phyloP scores from a whole-genome alignment of 2,113 vertebrate species.

The Cynopterus brachyotis region DNA sequence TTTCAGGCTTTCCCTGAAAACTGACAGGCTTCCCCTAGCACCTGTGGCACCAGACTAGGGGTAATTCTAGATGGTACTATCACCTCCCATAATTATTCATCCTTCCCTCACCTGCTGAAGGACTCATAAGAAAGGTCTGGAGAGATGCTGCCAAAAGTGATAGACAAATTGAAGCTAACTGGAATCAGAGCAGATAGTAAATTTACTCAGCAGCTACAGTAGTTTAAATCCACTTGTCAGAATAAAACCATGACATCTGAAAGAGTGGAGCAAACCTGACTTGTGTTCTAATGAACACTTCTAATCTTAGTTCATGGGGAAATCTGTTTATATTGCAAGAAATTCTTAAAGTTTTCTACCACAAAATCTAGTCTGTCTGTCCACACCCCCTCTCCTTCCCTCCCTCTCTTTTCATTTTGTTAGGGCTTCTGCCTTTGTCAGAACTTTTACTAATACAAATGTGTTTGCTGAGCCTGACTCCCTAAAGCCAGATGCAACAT shows the following conservation, averaged over 20 bases:
- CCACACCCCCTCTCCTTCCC: neutral
- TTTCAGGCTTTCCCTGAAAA: conserved; percentile 27
- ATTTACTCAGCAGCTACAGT: neutral
- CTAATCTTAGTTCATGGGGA: neutral
- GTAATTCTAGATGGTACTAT: neutral
- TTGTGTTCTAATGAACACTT: neutral
- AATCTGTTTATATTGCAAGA: conserved; percentile 1
- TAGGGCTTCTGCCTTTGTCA: conserved; percentile 8
- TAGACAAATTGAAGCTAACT: neutral
- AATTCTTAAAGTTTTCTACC: neutral
- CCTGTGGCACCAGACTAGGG: neutral
- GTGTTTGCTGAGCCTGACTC: conserved; percentile 45
- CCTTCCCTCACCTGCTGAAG: neutral
- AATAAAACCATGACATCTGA: conserved; percentile 9
- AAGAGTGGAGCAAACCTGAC: neutral
- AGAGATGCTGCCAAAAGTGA: neutral
- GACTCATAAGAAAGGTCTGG: neutral
- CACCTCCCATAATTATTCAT: neutral
- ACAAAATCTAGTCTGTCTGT: neutral
- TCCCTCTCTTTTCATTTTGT: neutral
- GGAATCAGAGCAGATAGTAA: neutral
- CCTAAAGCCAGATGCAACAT: conserved; percentile 25
- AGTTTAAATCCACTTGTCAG: conserved; percentile 37
- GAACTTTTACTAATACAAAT: conserved; percentile 59
- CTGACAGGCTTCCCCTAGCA: neutral